These are phyloP conservation scores for Baronia brevicornis DNA, from an alignment of 2,888 invertebrate species.

Conservation along the genomic window DNA sequence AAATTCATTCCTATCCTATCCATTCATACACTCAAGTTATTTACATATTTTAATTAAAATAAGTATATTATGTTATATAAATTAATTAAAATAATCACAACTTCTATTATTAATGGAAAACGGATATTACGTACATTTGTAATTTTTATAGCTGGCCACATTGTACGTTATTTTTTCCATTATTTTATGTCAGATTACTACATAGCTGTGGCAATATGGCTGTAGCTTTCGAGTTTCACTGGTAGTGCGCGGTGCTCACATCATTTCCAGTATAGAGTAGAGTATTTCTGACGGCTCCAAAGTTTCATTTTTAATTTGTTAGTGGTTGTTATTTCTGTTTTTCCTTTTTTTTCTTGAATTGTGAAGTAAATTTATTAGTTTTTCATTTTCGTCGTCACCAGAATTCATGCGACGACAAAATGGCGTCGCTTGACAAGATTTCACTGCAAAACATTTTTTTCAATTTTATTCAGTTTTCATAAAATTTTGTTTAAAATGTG, in stretches of 20 bases:
- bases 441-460: slow-evolving; percentile 67
- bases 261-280: slow-evolving; percentile 56
- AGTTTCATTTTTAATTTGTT: slow-evolving; percentile 68
- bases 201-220: slow-evolving; percentile 68
- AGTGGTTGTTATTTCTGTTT: slow-evolving; percentile 56
- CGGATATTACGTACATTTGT: slow-evolving; percentile 26
- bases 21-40: slow-evolving; percentile 39
- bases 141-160: slow-evolving; percentile 27
- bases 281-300: slow-evolving; percentile 64
- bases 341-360: slow-evolving; percentile 50
- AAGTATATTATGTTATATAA: slow-evolving; percentile 37
- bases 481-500: slow-evolving; percentile 43
- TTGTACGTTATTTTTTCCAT: slow-evolving; percentile 21
- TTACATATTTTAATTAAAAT: slow-evolving; percentile 39
- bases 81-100: slow-evolving; percentile 5
- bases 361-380: slow-evolving; percentile 50
- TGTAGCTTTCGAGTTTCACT: slow-evolving; percentile 69
- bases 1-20: slow-evolving; percentile 44
- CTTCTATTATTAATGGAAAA: slow-evolving; percentile 7
- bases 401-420: slow-evolving; percentile 74
- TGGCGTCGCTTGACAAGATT: slow-evolving; percentile 75
- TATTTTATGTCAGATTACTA: slow-evolving; percentile 23
- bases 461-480: slow-evolving; percentile 45
- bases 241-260: slow-evolving; percentile 70
- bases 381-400: slow-evolving; percentile 72